phyloP scores from a whole-genome alignment of 2,113 vertebrate genomes.

The chimpanzee (Pan troglodytes) region NHGRI_mPanTro3-v2.1_pri NC_072416.2:13119501-13120000 shows the following conservation, averaged over 20 bases:
- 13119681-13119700: not conserved
- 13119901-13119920: not conserved
- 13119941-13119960: not conserved
- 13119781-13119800: not conserved
- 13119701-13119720: not conserved
- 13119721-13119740: not conserved
- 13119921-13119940: not conserved
- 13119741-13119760: not conserved
- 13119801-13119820: not conserved
- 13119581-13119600: not conserved
- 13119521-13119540: not conserved
- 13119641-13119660: not conserved
- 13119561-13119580: not conserved
- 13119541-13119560: not conserved
- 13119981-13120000: not conserved
- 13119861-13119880: not conserved
- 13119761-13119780: not conserved
- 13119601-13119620: not conserved
- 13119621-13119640: not conserved
- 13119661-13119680: not conserved
- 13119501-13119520: not conserved
- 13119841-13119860: not conserved
- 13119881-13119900: not conserved
- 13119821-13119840: not conserved
- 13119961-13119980: fast-evolving